A percentile compares a stretch with the other conserved stretches of the same genome.
phyloP scores from a whole-genome alignment of 2,888 invertebrate genomes.

The Meiosimyza platycephala region DNA sequence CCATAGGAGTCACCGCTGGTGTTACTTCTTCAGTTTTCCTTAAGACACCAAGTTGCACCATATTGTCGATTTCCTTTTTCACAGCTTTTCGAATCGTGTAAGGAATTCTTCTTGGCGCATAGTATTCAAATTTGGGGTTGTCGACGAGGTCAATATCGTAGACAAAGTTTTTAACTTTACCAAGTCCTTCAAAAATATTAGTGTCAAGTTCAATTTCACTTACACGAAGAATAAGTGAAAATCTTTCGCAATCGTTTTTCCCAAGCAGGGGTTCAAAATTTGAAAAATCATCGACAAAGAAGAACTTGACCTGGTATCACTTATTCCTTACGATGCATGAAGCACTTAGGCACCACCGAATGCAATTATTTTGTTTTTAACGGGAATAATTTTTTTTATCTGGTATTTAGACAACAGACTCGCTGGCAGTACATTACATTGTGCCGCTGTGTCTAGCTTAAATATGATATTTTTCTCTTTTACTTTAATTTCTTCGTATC shows the following conservation, averaged over 20 bases:
- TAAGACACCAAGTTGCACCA: conserved; percentile 36
- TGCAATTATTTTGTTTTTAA: conserved; percentile 38
- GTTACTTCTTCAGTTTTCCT: conserved; percentile 35
- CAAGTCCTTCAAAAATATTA: conserved; percentile 38
- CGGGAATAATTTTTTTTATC: conserved; percentile 19
- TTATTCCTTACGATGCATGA: conserved; percentile 30
- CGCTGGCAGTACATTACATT: conserved; percentile 39
- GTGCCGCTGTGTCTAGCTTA: conserved; percentile 41
- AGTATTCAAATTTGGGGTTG: conserved; percentile 41
- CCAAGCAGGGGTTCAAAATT: conserved; percentile 33
- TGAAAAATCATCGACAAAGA: conserved; percentile 35
- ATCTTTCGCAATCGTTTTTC: conserved; percentile 39
- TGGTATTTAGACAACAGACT: conserved; percentile 32
- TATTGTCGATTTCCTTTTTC: conserved; percentile 41
- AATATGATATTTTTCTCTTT: conserved; percentile 41
- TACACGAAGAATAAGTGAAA: conserved; percentile 35
- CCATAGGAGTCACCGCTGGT: conserved; percentile 40
- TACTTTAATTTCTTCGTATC: conserved; percentile 39
- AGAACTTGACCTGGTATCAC: conserved; percentile 30
- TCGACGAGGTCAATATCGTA: conserved; percentile 36
- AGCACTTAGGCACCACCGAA: conserved; percentile 32
- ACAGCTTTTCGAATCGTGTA: conserved; percentile 37
- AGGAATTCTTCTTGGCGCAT: conserved; percentile 41
- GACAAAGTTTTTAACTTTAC: conserved; percentile 38
- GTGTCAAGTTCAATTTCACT: conserved; percentile 29